Evolutionary conservation across 1,140 invertebrate species (phyloP).

Genomic region (Drosophila nannoptera): DNA sequence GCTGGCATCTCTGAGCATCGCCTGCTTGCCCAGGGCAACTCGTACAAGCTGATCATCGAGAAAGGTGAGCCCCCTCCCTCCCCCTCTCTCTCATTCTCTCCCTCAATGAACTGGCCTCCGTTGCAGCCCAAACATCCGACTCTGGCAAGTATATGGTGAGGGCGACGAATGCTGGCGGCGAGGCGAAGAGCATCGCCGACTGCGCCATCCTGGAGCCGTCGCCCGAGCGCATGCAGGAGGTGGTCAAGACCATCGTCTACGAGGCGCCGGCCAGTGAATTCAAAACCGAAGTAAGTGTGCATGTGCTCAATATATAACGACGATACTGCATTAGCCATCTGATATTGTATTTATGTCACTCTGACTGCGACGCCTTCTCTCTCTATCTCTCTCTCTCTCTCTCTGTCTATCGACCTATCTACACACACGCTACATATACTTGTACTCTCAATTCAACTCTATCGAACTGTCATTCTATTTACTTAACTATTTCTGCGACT

Average conservation of each 20-base stretch:
- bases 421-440: too few species aligned
- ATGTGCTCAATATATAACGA: conserved; percentile 76
- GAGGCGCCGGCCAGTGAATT: conserved; percentile 79
- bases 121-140: conserved; percentile 80
- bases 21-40: conserved; percentile 84
- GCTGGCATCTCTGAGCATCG: conserved; percentile 78
- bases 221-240: conserved; percentile 84
- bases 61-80: conserved; percentile 81
- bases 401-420: conserved; percentile 16
- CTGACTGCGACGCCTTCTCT: conserved; percentile 27
- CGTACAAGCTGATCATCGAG: conserved; percentile 84
- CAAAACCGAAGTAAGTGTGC: conserved; percentile 79
- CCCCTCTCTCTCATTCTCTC: not conserved
- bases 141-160: conserved; percentile 87
- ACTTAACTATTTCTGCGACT: conserved; percentile 37
- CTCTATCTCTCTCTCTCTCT: conserved; percentile 27
- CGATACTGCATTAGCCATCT: conserved; percentile 17
- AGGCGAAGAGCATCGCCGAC: conserved; percentile 88
- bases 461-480: conserved; percentile 25
- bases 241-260: conserved; percentile 84
- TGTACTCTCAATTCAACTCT: too few species aligned
- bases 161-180: conserved; percentile 86
- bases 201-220: conserved; percentile 86
- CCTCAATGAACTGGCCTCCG: too few species aligned
- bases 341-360: conserved; percentile 30